A percentile compares a stretch with the other conserved stretches of the same genome.
phyloP scores from a whole-genome alignment of 2,797 vertebrate species.

The Anas flavirostris region DNA sequence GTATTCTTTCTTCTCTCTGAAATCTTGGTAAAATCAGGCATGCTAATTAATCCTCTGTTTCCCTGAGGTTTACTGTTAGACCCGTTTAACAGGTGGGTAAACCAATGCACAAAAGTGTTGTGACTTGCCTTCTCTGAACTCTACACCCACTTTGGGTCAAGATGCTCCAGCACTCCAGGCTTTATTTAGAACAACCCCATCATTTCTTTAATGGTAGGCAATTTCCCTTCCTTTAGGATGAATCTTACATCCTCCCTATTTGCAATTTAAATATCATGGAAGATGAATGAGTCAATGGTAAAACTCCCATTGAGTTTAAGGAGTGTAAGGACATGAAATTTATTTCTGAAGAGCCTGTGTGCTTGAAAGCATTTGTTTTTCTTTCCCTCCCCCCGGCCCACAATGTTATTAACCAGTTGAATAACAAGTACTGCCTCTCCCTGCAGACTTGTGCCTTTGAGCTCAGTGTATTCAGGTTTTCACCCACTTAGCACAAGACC shows the following conservation, averaged over 20 bases:
- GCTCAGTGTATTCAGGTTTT: neutral
- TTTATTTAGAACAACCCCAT: constrained; percentile 62
- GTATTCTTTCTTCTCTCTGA: constrained; percentile 8
- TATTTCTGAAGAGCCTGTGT: neutral
- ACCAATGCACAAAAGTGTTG: constrained; percentile 32
- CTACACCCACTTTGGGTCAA: constrained; percentile 44
- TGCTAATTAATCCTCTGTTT: constrained; percentile 47
- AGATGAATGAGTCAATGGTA: constrained; percentile 22
- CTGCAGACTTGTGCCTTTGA: neutral
- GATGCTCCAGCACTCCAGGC: constrained; percentile 38
- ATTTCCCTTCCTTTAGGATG: constrained; percentile 63
- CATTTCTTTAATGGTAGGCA: constrained; percentile 54
- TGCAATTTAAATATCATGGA: constrained; percentile 46
- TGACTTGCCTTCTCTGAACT: constrained; percentile 61
- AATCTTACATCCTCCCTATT: constrained; percentile 46
- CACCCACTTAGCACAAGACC: neutral
- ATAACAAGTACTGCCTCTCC: neutral
- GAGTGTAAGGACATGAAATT: neutral
- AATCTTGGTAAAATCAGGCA: constrained; percentile 31
- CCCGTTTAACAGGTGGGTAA: constrained; percentile 58
- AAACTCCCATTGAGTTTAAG: constrained; percentile 9
- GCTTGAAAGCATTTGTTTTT: constrained; percentile 7
- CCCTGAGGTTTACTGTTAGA: constrained; percentile 48
- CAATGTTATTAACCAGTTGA: neutral
- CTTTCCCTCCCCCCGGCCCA: rapidly evolving